Percentiles rank a stretch among this genome's conserved stretches.
These are phyloP conservation scores for Silurus asotus DNA, from an alignment of 2,113 vertebrate genomes.

Conservation along the genomic window DNA sequence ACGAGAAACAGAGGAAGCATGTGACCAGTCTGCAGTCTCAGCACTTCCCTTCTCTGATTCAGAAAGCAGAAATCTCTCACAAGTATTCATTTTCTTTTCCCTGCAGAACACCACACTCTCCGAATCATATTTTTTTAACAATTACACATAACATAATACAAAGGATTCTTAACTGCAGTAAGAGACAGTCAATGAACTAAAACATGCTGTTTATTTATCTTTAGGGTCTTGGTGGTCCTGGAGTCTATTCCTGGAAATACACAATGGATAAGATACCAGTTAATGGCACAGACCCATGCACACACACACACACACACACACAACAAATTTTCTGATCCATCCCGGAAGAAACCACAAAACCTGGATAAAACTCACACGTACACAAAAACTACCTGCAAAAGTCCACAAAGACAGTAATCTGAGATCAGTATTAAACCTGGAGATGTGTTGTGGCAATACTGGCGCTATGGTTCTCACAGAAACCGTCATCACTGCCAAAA, in stretches of 20 bases:
- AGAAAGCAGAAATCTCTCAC: conserved; percentile 37
- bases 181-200: background rate
- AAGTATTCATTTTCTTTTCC: conserved; percentile 13
- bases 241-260: background rate
- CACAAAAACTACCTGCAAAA: background rate
- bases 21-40: conserved; percentile 66
- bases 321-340: background rate
- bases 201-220: background rate
- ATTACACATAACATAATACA: background rate
- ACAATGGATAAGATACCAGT: background rate
- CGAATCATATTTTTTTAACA: background rate
- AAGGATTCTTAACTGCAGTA: background rate
- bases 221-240: background rate
- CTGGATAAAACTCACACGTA: background rate
- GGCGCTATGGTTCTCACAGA: background rate
- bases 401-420: too few relatives aligned
- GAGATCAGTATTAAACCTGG: background rate
- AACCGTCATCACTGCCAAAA: background rate
- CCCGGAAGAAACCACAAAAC: background rate
- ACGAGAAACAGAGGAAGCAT: conserved; percentile 51
- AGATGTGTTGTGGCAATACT: background rate
- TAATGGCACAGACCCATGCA: background rate
- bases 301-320: background rate
- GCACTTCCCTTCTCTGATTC: conserved; percentile 56
- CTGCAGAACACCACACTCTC: background rate